phyloP scores from a whole-genome alignment of 64 coral and sea anemone genomes.

The Montipora capricornis region DNA sequence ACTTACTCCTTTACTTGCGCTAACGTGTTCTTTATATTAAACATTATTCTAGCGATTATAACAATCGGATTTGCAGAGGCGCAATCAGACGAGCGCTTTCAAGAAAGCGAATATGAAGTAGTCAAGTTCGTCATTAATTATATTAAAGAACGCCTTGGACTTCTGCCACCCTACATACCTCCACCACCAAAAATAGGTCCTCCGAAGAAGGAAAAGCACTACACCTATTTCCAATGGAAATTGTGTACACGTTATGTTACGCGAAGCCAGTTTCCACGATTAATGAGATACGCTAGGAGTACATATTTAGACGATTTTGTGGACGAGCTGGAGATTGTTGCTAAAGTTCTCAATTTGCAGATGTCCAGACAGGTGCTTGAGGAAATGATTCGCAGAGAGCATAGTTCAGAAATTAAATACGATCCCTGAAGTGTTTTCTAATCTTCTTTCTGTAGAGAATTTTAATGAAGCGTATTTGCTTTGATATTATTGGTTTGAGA shows the following conservation, averaged over 20 bases:
- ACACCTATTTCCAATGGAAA: conserved; percentile 46
- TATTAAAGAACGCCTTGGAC: conserved; percentile 40
- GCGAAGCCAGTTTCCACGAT: conserved; percentile 30
- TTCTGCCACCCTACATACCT: conserved; percentile 63
- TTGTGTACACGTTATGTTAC: conserved; percentile 54
- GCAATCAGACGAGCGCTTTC: conserved; percentile 38
- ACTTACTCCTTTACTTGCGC: conserved; percentile 54
- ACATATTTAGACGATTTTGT: conserved; percentile 58
- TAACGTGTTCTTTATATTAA: conserved; percentile 61
- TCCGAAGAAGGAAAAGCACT: conserved; percentile 18
- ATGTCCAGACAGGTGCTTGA: conserved; percentile 10
- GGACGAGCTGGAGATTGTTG: conserved; percentile 59
- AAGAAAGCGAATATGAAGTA: conserved; percentile 69
- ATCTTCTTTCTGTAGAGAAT: not conserved
- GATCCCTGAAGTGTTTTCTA: not conserved
- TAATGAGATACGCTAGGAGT: conserved; percentile 26
- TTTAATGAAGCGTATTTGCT: too few species aligned
- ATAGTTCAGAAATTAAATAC: not conserved
- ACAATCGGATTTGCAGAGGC: conserved; percentile 54
- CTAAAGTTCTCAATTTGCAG: not conserved
- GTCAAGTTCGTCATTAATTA: conserved; percentile 32
- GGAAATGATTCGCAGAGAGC: not conserved
- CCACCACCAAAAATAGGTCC: conserved; percentile 44
- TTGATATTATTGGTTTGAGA: too few species aligned
- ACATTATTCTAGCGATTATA: conserved; percentile 70